Evolutionary conservation across 2,888 invertebrate species (phyloP).

Genomic region (Macrophya alboannulata): DNA sequence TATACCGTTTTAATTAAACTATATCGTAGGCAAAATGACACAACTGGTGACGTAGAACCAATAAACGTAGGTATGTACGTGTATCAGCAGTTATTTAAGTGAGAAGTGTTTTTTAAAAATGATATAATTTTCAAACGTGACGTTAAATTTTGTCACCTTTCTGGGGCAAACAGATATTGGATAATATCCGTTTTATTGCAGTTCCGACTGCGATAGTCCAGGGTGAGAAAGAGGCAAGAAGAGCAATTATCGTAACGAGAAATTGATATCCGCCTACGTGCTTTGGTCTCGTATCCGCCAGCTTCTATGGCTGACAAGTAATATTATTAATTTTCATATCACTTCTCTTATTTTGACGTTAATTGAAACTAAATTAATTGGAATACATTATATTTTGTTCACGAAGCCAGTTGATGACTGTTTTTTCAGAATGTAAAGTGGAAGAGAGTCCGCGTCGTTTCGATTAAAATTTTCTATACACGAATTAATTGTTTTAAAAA

Average conservation of each 20-base stretch:
- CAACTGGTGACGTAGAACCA: background rate
- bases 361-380: conserved; percentile 17
- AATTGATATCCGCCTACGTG: conserved; percentile 39
- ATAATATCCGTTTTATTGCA: conserved; percentile 31
- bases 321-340: conserved; percentile 33
- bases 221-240: conserved; percentile 30
- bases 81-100: background rate
- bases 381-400: background rate
- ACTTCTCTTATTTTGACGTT: background rate
- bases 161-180: conserved; percentile 1
- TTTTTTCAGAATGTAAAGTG: background rate
- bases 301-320: background rate
- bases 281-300: background rate
- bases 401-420: background rate
- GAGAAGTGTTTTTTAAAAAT: background rate
- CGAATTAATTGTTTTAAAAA: conserved; percentile 40
- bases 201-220: background rate
- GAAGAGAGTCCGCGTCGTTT: background rate
- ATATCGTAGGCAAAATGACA: background rate
- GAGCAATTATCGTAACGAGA: conserved; percentile 48
- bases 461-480: conserved; percentile 10
- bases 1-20: background rate
- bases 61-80: background rate
- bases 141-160: background rate
- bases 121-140: background rate